These are phyloP conservation scores for Saturnia japonica DNA, from an alignment of 2,888 invertebrate genomes.

Conservation along the genomic window DNA sequence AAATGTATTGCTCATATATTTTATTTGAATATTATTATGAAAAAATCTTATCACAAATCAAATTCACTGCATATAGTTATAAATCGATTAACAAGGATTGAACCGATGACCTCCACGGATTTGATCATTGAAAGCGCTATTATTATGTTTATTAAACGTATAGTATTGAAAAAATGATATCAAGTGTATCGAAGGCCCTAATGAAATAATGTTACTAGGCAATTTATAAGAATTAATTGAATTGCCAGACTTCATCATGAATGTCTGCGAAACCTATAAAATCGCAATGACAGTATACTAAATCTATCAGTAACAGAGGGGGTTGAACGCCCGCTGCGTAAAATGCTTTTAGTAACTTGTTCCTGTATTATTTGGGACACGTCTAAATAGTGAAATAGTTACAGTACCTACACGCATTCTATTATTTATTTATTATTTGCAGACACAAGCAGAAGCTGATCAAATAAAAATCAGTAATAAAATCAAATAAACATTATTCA, in stretches of 20 bases:
- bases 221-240: slow-evolving; percentile 18
- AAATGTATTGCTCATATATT: no score
- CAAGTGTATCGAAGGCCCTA: not conserved
- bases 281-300: slow-evolving; percentile 19
- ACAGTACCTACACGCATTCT: not conserved
- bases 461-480: not conserved
- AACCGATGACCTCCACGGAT: not conserved
- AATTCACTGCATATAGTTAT: no score
- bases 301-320: slow-evolving; percentile 17
- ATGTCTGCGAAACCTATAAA: slow-evolving; percentile 20
- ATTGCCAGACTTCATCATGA: slow-evolving; percentile 17
- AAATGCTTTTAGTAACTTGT: slow-evolving; percentile 15
- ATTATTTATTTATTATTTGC: not conserved
- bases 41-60: no score
- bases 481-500: no score
- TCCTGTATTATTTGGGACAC: slow-evolving; percentile 16
- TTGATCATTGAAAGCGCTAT: no score
- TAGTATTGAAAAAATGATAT: not conserved
- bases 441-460: not conserved
- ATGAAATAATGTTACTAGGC: slow-evolving; percentile 5
- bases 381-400: slow-evolving; percentile 4
- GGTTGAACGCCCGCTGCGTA: slow-evolving; percentile 16
- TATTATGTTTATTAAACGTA: not conserved
- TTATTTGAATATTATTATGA: no score
- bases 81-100: no score